These are phyloP conservation scores for Sorex araneus DNA, from an alignment of 2,113 vertebrate species.

Conservation along the genomic window DNA sequence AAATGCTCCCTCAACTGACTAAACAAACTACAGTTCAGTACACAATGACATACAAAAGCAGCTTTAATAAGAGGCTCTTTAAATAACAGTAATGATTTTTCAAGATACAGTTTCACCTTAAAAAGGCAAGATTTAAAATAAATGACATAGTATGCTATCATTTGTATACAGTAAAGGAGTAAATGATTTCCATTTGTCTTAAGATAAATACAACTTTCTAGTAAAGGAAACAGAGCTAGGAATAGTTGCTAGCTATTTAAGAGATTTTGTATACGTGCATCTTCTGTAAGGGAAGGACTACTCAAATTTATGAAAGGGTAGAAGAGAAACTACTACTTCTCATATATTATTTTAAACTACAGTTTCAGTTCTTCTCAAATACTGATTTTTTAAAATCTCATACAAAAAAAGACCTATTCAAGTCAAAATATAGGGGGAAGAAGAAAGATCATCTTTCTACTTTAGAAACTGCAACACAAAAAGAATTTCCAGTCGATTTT, in stretches of 20 bases:
- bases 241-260: not conserved
- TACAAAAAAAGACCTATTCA: constrained; percentile 11
- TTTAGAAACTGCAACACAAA: constrained; percentile 37
- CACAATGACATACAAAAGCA: not conserved
- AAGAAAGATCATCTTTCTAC: constrained; percentile 44
- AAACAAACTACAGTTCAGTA: not conserved
- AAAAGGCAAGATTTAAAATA: constrained; percentile 25
- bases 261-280: not conserved
- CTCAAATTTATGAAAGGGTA: not conserved
- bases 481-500: constrained; percentile 60
- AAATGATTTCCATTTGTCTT: constrained; percentile 1
- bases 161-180: constrained; percentile 12
- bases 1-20: too few species aligned
- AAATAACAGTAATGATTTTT: not conserved
- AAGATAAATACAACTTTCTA: constrained; percentile 11
- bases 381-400: not conserved
- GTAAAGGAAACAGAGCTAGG: not conserved
- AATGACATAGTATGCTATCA: not conserved
- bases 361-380: too few species aligned
- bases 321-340: constrained; percentile 8
- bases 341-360: not conserved
- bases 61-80: not conserved
- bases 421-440: not conserved
- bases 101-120: not conserved
- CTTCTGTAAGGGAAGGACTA: constrained; percentile 6